Percentiles rank a stretch among this genome's conserved stretches.
These are phyloP conservation scores for Chloropsis cyanopogon DNA, from an alignment of 2,113 vertebrate species.

Conservation along the genomic window DNA sequence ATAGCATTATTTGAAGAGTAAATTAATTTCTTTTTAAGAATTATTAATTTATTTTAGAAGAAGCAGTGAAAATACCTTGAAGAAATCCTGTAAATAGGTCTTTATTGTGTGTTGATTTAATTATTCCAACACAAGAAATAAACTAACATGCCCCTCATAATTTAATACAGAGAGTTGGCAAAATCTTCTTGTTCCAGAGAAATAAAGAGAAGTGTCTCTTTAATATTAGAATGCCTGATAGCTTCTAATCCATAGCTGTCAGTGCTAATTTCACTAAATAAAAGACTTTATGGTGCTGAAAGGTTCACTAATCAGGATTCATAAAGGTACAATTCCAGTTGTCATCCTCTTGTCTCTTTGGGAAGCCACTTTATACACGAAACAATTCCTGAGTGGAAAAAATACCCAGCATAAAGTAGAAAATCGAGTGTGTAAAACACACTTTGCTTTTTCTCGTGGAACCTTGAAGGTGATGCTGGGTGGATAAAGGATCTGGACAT, in stretches of 20 bases:
- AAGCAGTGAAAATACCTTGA: background rate
- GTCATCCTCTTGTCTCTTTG: conserved; percentile 27
- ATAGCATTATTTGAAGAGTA: background rate
- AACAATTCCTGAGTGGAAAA: background rate
- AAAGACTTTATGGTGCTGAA: conserved; percentile 22
- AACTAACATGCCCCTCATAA: background rate
- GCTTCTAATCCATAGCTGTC: conserved; percentile 40
- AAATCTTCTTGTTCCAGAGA: background rate
- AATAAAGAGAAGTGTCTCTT: background rate
- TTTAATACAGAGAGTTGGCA: background rate
- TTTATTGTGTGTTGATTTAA: background rate
- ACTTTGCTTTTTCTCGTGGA: background rate
- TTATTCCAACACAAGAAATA: background rate
- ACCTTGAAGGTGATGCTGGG: background rate
- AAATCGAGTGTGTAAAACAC: background rate
- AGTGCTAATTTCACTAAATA: conserved; percentile 36
- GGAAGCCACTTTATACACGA: background rate
- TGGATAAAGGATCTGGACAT: background rate
- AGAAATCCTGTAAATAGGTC: background rate
- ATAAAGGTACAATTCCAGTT: conserved; percentile 44
- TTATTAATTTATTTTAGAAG: background rate
- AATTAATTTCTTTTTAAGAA: background rate
- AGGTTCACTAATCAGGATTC: conserved; percentile 56
- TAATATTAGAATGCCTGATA: conserved; percentile 41
- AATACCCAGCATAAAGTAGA: background rate